These are phyloP conservation scores for Tethya wilhelma DNA, from an alignment of 37 sponge, comb jelly and placozoan genomes.

Conservation along the genomic window DNA sequence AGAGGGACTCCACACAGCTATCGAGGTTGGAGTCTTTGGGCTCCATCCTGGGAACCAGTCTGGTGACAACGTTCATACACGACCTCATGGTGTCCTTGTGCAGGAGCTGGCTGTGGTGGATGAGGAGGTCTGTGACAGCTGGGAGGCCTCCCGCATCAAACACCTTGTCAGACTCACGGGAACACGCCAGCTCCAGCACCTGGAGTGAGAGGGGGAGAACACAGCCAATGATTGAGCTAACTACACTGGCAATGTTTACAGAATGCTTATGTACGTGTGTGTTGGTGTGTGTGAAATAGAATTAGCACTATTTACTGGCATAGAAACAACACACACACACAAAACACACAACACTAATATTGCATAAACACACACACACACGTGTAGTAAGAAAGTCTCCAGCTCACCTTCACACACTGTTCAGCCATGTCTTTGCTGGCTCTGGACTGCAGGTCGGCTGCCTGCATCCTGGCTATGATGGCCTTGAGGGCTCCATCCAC, in stretches of 20 bases:
- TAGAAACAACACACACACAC: too few relatives aligned
- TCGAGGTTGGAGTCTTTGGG: slow-evolving; percentile 71
- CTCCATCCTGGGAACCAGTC: slow-evolving; percentile 83
- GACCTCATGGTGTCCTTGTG: slow-evolving; percentile 95
- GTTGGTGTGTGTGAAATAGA: background rate
- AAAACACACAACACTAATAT: background rate
- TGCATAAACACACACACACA: too few relatives aligned
- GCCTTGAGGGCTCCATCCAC: slow-evolving; percentile 95
- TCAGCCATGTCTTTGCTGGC: slow-evolving; percentile 94
- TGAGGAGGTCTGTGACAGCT: slow-evolving; percentile 72
- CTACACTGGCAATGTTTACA: background rate
- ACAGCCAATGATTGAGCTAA: background rate
- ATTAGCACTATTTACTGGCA: too few relatives aligned
- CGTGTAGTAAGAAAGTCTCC: too few relatives aligned
- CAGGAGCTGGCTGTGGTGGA: slow-evolving; percentile 63
- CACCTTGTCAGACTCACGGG: slow-evolving; percentile 85
- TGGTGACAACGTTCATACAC: slow-evolving; percentile 84
- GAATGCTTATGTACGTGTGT: background rate
- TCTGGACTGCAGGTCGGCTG: slow-evolving; percentile 54
- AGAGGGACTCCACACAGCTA: slow-evolving; percentile 79
- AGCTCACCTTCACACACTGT: slow-evolving; percentile 94
- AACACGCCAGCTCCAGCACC: slow-evolving; percentile 86
- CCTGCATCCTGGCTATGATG: slow-evolving; percentile 81
- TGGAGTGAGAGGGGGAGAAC: slow-evolving; percentile 12
- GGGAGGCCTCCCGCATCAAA: slow-evolving; percentile 94